These are phyloP conservation scores for Tipula confusa DNA, from an alignment of 2,888 invertebrate species.

Conservation along the genomic window DNA sequence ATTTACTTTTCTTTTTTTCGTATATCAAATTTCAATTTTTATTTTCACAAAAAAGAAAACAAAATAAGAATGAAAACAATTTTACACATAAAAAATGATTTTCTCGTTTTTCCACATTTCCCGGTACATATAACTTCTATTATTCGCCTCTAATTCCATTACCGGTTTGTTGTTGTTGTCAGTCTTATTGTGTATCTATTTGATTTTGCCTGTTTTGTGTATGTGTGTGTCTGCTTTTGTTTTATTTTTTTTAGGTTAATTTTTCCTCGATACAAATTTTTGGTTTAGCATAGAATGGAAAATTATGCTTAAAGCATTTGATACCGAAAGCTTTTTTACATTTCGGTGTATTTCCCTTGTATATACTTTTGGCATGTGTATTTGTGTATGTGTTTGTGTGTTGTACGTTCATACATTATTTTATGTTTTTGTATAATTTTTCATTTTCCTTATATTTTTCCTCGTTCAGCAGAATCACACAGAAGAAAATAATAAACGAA, in stretches of 20 bases:
- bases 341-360: background rate
- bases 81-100: conserved; percentile 12
- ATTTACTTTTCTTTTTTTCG: background rate
- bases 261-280: background rate
- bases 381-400: background rate
- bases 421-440: background rate
- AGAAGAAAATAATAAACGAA: background rate
- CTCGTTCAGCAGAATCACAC: background rate
- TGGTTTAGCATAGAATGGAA: background rate
- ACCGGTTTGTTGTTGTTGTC: background rate
- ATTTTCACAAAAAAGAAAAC: background rate
- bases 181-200: background rate
- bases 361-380: background rate
- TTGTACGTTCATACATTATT: background rate
- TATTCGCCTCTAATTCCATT: conserved; percentile 5
- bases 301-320: background rate
- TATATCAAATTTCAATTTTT: conserved; percentile 4
- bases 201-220: background rate
- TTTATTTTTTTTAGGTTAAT: background rate
- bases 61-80: conserved; percentile 3
- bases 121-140: background rate
- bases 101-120: background rate
- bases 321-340: background rate
- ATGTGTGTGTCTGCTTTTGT: background rate
- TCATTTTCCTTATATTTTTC: background rate